phyloP scores from a whole-genome alignment of 2,113 vertebrate species.

The Toxotes chatareus region DNA sequence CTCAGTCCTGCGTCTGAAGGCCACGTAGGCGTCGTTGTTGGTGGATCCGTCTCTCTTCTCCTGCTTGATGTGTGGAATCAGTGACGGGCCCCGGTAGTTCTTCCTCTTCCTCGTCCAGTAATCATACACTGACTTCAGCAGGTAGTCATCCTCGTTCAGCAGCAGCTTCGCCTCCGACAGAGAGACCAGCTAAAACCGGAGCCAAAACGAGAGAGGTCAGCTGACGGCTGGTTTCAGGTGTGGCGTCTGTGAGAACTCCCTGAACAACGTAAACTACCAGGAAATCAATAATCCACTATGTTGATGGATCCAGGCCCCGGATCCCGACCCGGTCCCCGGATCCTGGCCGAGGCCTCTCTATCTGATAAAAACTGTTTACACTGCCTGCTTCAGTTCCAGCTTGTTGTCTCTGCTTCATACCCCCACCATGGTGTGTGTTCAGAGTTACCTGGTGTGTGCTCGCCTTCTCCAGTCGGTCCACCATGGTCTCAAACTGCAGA shows the following conservation, averaged over 20 bases:
- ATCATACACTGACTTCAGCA: conserved; percentile 95
- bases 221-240: background rate
- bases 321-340: too few species aligned
- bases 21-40: conserved; percentile 94
- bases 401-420: too few species aligned
- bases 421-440: background rate
- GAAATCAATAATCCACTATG: too few species aligned
- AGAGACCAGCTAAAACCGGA: conserved; percentile 87
- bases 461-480: conserved; percentile 94
- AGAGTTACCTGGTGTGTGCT: conserved; percentile 91
- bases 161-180: conserved; percentile 93
- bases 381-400: too few species aligned
- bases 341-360: too few species aligned
- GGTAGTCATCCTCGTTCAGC: conserved; percentile 95
- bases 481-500: conserved; percentile 94
- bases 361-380: too few species aligned
- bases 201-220: background rate
- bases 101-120: conserved; percentile 96
- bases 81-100: conserved; percentile 89
- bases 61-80: conserved; percentile 92
- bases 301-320: too few species aligned
- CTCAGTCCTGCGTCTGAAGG: conserved; percentile 93
- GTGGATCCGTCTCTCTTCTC: conserved; percentile 96
- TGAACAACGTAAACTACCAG: too few species aligned
- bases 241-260: too few species aligned